These are phyloP conservation scores for Alectoris magna DNA, from an alignment of 2,797 vertebrate species.

Conservation along the genomic window DNA sequence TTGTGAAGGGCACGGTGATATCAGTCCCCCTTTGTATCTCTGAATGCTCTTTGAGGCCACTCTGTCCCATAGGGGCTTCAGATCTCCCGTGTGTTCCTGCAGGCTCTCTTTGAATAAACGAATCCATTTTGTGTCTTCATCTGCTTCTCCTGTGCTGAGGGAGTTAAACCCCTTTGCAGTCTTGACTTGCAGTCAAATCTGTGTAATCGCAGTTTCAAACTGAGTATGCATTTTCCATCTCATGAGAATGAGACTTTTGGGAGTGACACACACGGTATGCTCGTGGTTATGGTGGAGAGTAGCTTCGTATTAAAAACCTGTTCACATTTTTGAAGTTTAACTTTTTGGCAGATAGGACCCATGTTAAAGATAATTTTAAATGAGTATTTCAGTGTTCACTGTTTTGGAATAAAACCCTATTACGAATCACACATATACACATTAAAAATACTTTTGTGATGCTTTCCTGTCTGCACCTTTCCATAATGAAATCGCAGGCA, in stretches of 20 bases:
- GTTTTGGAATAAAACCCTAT: neutral
- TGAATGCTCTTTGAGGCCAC: neutral
- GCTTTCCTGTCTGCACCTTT: neutral
- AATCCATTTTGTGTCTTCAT: neutral
- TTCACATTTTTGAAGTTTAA: neutral
- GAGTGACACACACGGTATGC: fast-evolving
- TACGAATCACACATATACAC: neutral
- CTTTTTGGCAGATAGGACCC: neutral
- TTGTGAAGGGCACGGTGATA: neutral
- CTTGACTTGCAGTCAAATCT: neutral
- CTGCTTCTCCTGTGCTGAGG: neutral
- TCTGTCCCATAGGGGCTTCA: fast-evolving
- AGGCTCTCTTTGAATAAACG: fast-evolving
- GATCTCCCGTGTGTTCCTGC: neutral
- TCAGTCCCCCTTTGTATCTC: neutral
- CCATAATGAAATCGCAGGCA: neutral
- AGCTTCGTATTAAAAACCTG: neutral
- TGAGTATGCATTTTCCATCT: neutral
- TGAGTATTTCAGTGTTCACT: neutral
- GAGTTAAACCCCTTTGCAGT: neutral
- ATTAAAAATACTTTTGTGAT: neutral
- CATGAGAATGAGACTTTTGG: neutral
- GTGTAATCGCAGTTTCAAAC: neutral
- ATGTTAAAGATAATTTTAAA: neutral
- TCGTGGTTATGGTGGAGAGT: neutral